A percentile compares a stretch with the other conserved stretches of the same genome.
Evolutionary conservation across 2,888 invertebrate genomes (phyloP).

Genomic region (Tipula vernalis): DNA sequence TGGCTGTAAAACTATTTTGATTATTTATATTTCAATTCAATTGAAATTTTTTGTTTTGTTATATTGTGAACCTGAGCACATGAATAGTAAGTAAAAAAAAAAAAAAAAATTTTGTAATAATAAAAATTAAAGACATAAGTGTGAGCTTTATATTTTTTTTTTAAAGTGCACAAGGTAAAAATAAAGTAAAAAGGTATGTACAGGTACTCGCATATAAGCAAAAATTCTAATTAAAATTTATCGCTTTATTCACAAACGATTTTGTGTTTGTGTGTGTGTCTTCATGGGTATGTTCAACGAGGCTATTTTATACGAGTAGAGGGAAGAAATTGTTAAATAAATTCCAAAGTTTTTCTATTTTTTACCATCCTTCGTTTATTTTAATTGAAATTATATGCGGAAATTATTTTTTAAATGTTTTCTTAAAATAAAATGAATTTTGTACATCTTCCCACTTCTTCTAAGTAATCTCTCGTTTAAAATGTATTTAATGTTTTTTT

Average conservation of each 20-base stretch:
- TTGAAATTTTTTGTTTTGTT: background rate
- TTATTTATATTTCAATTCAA: background rate
- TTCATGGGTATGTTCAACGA: background rate
- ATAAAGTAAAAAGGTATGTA: background rate
- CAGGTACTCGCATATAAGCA: background rate
- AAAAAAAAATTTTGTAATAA: background rate
- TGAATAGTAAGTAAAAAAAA: background rate
- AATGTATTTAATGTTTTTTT: background rate
- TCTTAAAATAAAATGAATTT: background rate
- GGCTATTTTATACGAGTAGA: background rate
- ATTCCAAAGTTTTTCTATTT: background rate
- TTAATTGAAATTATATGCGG: background rate
- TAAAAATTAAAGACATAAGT: background rate
- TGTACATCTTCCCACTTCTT: background rate
- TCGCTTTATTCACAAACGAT: background rate
- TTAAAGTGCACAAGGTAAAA: background rate
- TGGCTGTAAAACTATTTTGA: background rate
- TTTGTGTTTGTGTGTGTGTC: background rate
- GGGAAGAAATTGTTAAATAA: background rate
- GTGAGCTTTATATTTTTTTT: background rate
- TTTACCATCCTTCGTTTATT: background rate
- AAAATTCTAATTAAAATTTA: constrained; percentile 4
- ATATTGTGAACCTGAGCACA: background rate
- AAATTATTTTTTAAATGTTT: background rate
- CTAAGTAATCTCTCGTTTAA: background rate